Evolutionary conservation across 2,888 invertebrate species (phyloP).

Genomic region (Trichogramma dendrolimi): DNA sequence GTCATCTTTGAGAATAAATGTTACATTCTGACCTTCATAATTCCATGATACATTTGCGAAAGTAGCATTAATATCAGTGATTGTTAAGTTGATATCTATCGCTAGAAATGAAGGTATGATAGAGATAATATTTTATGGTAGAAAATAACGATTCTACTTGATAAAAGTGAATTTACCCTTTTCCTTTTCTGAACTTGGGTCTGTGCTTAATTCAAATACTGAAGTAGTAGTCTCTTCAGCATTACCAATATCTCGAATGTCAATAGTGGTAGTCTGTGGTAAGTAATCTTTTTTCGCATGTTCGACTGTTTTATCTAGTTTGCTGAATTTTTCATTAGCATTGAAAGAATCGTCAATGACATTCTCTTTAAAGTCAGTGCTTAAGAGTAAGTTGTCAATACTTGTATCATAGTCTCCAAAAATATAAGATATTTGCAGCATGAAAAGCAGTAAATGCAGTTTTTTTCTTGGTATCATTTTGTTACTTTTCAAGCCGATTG

Average conservation of each 20-base stretch:
- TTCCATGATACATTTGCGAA: conserved; percentile 21
- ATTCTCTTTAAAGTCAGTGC: conserved; percentile 6
- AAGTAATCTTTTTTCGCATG: too few species aligned
- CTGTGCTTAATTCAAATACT: too few species aligned
- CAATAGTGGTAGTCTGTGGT: background rate
- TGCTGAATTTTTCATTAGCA: too few species aligned
- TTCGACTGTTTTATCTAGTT: too few species aligned
- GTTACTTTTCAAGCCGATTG: background rate
- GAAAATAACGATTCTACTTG: too few species aligned
- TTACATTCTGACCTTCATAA: conserved; percentile 5
- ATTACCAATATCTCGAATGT: background rate
- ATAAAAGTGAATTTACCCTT: too few species aligned
- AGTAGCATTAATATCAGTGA: conserved; percentile 5
- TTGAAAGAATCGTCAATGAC: background rate
- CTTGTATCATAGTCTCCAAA: conserved; percentile 28
- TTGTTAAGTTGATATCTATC: background rate
- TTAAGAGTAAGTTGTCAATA: conserved; percentile 5
- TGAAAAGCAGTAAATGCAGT: conserved; percentile 31
- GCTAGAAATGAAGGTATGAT: too few species aligned
- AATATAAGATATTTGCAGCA: conserved; percentile 30
- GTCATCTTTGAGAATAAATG: conserved; percentile 11
- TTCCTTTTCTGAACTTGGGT: too few species aligned
- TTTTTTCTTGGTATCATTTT: conserved; percentile 36
- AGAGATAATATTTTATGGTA: too few species aligned
- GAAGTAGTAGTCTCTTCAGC: background rate